Base-by-base conservation (phyloP, 1,140 invertebrate genomes). In the Micrasema longulum region DNA sequence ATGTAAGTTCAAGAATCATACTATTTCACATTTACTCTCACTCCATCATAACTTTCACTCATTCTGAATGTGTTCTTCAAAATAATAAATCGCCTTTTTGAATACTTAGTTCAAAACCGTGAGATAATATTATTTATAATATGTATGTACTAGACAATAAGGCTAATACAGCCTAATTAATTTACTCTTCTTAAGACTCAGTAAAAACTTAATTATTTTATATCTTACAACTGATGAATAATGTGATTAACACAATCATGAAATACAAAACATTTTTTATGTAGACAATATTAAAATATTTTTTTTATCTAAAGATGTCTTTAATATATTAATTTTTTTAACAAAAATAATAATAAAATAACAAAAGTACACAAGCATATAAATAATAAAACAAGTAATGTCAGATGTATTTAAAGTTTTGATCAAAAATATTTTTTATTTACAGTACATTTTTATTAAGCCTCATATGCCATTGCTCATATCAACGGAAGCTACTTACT, bases 301-400 rank as follows among this genome's bases (percentile, higher is more conserved):
- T 38, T 18, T n/a, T 60, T 36, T 60, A 36, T 60, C 55, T 60
- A 36, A 60, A 60, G 23, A 36, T 36, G 31, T 52, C 50, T 60
- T 60, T 60, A 38, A 60, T 60, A 60, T 60, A 60, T 60, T 60
- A 60, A 36, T 36, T 60, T 38, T n/a, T 60, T 36, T 38, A 60
- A 60, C 55, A 60, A 36, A 60, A 60, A n/a, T n/a, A n/a, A n/a
- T n/a, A n/a, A n/a, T n/a, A n/a, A n/a, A n/a, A n/a, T n/a, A n/a
- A n/a, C n/a, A 38, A n/a, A n/a, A n/a, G n/a, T n/a, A n/a, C n/a
- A n/a, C n/a, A n/a, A n/a, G n/a, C n/a, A n/a, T 20, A 53, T 52
- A 60, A 36, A 57, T 35, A 57, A 36, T 36, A 36, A 60, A 12
- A 53, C 18, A 53, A 53, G 22, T n/a, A 53, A 38, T 20, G 55